Percentiles rank a stretch among this genome's conserved stretches.
Evolutionary conservation across 2,797 vertebrate species (phyloP).

Genomic region (Lepilemur ruficaudatus): DNA sequence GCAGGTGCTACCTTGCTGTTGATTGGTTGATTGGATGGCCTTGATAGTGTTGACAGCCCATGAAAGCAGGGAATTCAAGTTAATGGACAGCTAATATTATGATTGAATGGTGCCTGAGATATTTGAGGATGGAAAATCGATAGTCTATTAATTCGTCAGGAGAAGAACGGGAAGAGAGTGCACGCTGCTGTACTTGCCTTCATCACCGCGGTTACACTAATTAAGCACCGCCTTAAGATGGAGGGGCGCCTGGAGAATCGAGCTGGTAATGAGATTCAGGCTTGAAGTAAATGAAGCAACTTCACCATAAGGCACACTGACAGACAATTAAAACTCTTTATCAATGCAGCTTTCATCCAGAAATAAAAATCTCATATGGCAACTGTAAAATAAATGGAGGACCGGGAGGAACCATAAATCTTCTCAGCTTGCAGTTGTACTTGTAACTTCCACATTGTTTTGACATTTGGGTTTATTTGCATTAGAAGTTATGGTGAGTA

Average conservation of each 20-base stretch:
- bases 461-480: conserved; percentile 67
- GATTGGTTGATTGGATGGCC: conserved; percentile 79
- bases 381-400: conserved; percentile 75
- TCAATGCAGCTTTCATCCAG: conserved; percentile 84
- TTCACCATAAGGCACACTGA: conserved; percentile 88
- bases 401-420: conserved; percentile 58
- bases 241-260: conserved; percentile 82
- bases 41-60: conserved; percentile 85
- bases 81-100: conserved; percentile 96
- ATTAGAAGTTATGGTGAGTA: conserved; percentile 36
- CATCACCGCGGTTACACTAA: conserved; percentile 81
- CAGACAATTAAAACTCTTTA: conserved; percentile 96
- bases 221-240: conserved; percentile 85
- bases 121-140: conserved; percentile 95
- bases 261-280: conserved; percentile 87
- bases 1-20: conserved; percentile 77
- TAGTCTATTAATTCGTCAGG: conserved; percentile 94
- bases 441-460: conserved; percentile 13
- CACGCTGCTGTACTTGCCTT: conserved; percentile 70
- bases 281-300: conserved; percentile 86
- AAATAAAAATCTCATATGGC: conserved; percentile 83
- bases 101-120: conserved; percentile 92
- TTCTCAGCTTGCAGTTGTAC: conserved; percentile 32
- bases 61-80: conserved; percentile 85
- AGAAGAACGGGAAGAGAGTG: conserved; percentile 76